phyloP scores from a whole-genome alignment of 2,797 vertebrate species.

The Buphagus erythrorhynchus region DNA sequence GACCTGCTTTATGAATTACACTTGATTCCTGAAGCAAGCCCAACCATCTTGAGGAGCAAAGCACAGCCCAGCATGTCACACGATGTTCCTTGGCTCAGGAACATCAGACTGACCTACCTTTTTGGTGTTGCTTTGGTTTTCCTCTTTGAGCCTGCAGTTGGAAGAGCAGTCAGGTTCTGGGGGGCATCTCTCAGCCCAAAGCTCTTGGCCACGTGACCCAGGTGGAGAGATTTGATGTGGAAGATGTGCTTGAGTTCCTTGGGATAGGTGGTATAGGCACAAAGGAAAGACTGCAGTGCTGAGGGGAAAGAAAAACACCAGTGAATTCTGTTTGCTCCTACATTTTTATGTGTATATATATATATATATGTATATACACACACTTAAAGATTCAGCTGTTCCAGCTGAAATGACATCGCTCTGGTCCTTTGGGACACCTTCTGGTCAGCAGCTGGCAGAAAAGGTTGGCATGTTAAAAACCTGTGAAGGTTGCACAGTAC shows the following conservation, averaged over 20 bases:
- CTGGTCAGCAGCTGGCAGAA: constrained; percentile 38
- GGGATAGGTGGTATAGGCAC: constrained; percentile 86
- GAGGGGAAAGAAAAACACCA: background rate
- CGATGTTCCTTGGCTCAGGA: background rate
- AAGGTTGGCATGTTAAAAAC: constrained; percentile 12
- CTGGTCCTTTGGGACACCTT: constrained; percentile 24
- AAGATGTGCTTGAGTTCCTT: constrained; percentile 89
- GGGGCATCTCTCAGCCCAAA: constrained; percentile 94
- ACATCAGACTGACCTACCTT: constrained; percentile 55
- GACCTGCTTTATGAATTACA: background rate
- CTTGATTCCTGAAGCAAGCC: background rate
- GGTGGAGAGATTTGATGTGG: constrained; percentile 87
- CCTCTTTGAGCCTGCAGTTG: constrained; percentile 24
- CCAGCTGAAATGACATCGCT: constrained; percentile 6
- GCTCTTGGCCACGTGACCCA: constrained; percentile 95
- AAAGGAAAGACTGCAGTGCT: constrained; percentile 92
- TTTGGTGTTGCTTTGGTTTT: constrained; percentile 53
- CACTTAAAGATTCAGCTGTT: constrained; percentile 33
- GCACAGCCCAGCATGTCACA: background rate
- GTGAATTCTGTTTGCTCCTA: constrained; percentile 23
- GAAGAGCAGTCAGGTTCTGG: constrained; percentile 74
- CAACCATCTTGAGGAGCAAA: background rate
- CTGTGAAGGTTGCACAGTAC: background rate
- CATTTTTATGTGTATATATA: background rate
- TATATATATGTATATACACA: background rate